Conservation (phyloP, 2,113 vertebrate species). For the Indri indri region DNA sequence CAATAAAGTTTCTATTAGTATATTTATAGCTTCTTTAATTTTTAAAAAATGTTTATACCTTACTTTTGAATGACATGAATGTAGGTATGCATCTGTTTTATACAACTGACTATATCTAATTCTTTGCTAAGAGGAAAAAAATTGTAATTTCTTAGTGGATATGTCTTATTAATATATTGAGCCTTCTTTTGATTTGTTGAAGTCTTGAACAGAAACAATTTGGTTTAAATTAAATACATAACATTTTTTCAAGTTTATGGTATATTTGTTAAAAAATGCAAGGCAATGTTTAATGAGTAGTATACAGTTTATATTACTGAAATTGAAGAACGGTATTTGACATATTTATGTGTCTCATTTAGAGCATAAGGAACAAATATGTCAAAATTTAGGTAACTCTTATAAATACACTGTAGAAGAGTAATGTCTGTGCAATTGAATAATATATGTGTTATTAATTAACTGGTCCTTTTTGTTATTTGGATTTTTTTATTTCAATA, state of each 20-base stretch:
- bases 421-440: not conserved
- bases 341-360: not conserved
- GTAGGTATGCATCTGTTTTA: not conserved
- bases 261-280: not conserved
- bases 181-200: not conserved
- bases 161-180: not conserved
- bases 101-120: not conserved
- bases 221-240: not conserved
- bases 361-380: not conserved
- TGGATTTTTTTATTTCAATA: too few species aligned
- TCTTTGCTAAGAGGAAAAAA: not conserved
- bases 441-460: not conserved
- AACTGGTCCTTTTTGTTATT: too few species aligned
- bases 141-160: not conserved
- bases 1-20: not conserved
- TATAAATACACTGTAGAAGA: not conserved
- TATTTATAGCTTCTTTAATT: not conserved
- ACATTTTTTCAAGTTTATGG: too few species aligned
- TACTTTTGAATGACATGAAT: not conserved
- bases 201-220: not conserved
- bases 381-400: not conserved
- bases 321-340: not conserved
- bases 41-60: not conserved
- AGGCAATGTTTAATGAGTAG: not conserved
- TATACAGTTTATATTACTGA: not conserved